Evolutionary conservation across 1,140 invertebrate genomes (phyloP).

Genomic region (Zaprionus ghesquierei): DNA sequence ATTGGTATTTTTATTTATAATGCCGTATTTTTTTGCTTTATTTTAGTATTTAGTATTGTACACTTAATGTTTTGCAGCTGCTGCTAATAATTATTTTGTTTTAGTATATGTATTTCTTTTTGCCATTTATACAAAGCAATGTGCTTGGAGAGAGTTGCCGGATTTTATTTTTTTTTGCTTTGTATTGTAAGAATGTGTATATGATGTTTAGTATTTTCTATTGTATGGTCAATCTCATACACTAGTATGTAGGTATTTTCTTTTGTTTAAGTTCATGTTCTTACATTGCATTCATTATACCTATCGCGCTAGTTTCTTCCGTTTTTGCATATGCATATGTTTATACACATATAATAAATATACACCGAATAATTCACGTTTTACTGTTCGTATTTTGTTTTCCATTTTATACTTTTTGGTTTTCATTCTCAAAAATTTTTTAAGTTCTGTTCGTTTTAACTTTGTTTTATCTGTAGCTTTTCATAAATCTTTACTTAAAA

Average conservation of each 20-base stretch:
- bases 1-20: slow-evolving; percentile 4
- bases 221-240: slow-evolving; percentile 8
- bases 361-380: slow-evolving; percentile 19
- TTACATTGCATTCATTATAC: slow-evolving; percentile 8
- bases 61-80: slow-evolving; percentile 43
- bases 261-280: not conserved
- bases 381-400: not conserved
- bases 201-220: slow-evolving; percentile 16
- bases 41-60: slow-evolving; percentile 36
- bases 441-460: slow-evolving; percentile 7
- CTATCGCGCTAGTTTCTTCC: slow-evolving; percentile 25
- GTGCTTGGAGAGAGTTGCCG: slow-evolving; percentile 30
- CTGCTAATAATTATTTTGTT: slow-evolving; percentile 23
- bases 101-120: slow-evolving; percentile 23
- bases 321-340: slow-evolving; percentile 1
- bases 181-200: slow-evolving; percentile 9
- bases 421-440: slow-evolving; percentile 18
- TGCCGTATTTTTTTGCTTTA: slow-evolving; percentile 15
- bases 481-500: slow-evolving; percentile 47
- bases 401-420: not conserved
- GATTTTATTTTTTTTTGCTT: slow-evolving; percentile 31
- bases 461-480: not conserved
- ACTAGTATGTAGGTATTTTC: not conserved
- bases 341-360: not conserved
- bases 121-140: slow-evolving; percentile 33